Evolutionary conservation across 1,140 invertebrate species (phyloP).

Genomic region (Panulirus ornatus): DNA sequence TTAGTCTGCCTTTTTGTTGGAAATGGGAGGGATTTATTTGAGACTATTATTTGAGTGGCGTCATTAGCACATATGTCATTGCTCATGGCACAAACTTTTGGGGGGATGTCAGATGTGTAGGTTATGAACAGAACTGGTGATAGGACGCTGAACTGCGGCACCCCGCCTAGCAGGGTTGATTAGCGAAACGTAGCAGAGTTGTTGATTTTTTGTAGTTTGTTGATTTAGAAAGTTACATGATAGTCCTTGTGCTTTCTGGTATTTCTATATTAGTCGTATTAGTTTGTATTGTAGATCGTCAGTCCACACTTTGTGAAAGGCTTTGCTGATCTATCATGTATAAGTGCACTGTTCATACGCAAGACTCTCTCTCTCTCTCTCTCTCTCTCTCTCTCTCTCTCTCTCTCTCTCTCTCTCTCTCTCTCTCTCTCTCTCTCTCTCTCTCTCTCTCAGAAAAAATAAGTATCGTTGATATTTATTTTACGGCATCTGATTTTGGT

Average conservation of each 20-base stretch:
- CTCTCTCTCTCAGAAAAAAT: constrained; percentile 10
- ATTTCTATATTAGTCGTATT: background rate
- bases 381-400: constrained; percentile 41
- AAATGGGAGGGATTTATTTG: no score
- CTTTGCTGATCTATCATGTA: background rate
- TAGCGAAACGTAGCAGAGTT: background rate
- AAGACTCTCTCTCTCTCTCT: constrained; percentile 25
- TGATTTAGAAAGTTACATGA: background rate
- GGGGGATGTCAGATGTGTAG: background rate
- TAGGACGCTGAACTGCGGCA: background rate
- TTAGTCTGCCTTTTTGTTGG: no score
- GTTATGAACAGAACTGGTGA: no score
- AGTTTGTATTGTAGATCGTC: background rate
- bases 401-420: constrained; percentile 31
- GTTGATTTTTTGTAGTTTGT: background rate
- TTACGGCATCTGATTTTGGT: background rate
- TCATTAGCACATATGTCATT: no score
- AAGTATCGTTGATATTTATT: background rate
- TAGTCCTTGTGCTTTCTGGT: background rate
- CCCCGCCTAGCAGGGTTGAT: background rate
- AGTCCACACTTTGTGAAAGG: no score
- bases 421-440: constrained; percentile 16
- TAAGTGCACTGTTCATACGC: background rate
- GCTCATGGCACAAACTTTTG: background rate
- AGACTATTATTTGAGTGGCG: no score